A percentile compares a stretch with the other conserved stretches of the same genome.
These are phyloP conservation scores for Brachypalpus laphriformis DNA, from an alignment of 2,888 invertebrate species.

Conservation along the genomic window DNA sequence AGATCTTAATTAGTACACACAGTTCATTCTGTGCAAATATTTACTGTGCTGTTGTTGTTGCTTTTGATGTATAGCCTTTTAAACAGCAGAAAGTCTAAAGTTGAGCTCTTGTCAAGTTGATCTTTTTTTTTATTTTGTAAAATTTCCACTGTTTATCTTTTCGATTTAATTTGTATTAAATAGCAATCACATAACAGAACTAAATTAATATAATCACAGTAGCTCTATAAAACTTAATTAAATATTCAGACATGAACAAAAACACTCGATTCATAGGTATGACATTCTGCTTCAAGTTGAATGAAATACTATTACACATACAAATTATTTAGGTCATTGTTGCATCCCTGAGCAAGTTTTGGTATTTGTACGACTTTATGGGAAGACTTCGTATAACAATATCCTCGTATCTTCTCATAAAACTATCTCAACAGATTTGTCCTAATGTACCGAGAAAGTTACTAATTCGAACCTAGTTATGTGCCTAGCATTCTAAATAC, in stretches of 20 bases:
- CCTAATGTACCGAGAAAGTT: too few species aligned
- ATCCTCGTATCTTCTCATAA: too few species aligned
- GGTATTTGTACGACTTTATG: too few species aligned
- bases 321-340: too few species aligned
- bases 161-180: background rate
- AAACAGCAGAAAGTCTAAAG: constrained; percentile 39
- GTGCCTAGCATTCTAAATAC: too few species aligned
- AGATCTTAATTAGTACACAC: constrained; percentile 68
- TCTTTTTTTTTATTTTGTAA: background rate
- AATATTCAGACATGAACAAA: background rate
- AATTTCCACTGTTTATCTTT: constrained; percentile 35
- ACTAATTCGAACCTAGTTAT: too few species aligned
- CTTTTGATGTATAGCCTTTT: constrained; percentile 21
- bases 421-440: too few species aligned
- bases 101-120: constrained; percentile 29
- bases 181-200: constrained; percentile 1
- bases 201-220: background rate
- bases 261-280: too few species aligned
- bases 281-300: too few species aligned
- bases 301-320: too few species aligned
- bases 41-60: constrained; percentile 25
- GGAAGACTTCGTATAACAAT: too few species aligned
- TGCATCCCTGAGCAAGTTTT: too few species aligned
- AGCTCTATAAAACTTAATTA: background rate
- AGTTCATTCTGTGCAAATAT: constrained; percentile 62